Evolutionary conservation across 2,797 vertebrate species (phyloP), one percentile per base, ranked within the genome.

Genomic region (Chelon labrosus): DNA sequence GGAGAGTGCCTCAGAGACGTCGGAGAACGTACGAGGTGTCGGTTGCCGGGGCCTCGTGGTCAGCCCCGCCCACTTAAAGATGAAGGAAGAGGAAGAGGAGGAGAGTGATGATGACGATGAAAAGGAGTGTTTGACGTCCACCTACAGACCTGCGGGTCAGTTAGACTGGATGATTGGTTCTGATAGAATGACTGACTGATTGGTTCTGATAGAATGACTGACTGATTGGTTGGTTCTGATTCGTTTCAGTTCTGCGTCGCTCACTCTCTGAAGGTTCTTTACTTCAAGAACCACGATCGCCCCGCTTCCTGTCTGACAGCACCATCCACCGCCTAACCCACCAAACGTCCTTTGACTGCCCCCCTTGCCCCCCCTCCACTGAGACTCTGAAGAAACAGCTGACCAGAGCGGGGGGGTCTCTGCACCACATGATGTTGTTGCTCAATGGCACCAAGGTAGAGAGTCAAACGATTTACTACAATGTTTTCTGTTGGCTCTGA

Each of bases 251-350:
- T 11, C 74, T 91, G 19, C 73, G 69, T 0, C 95, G 97, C 47
- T 97, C 97, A 0, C 95, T 97, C 89, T 98, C 97, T 0, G 97
- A 98, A 85, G 97, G 97, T 59, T 97, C 96, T 77, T 91, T 99
- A 47, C 92, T 97, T 57, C 95, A 94, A 85, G 96, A 97, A 75
- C 74, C 94, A 56, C 93, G 91, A 0, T 90, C 94, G 2, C 92
- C 95, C n/a, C 94, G 93, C 84, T 97, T 97, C 82, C 90, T 96
- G 79, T 98, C 97, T 0, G 96, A 98, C 90, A 97, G 96, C 88
- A 96, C 95, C 86, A 92, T 98, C 80, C 89, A 97, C 90, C 94
- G 86, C 75, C 88, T 94, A 0, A 95, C 94, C 3, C 64, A 61
- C 0, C 9, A 8, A 57, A 0, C 10, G 58, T 2, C 47, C 54